A percentile compares a stretch with the other conserved stretches of the same genome.
These are phyloP conservation scores for Menura novaehollandiae DNA, from an alignment of 2,113 vertebrate species.

Conservation along the genomic window DNA sequence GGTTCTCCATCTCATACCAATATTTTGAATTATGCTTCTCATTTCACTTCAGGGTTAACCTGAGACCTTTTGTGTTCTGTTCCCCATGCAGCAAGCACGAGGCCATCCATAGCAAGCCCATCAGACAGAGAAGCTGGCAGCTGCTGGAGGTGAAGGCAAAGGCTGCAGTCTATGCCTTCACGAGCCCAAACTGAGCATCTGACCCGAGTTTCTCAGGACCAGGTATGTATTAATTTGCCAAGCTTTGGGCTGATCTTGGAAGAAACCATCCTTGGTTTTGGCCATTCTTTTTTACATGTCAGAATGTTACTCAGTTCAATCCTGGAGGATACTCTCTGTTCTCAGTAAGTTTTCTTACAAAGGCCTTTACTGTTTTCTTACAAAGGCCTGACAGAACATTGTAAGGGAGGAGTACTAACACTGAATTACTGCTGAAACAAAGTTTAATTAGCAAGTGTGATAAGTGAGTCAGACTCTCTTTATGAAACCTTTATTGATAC, in stretches of 20 bases:
- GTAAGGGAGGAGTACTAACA: background rate
- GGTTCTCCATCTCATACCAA: background rate
- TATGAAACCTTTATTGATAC: background rate
- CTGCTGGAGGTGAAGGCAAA: background rate
- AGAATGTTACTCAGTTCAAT: background rate
- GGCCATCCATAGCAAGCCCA: background rate
- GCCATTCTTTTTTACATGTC: background rate
- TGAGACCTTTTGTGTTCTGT: background rate
- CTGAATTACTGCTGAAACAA: background rate
- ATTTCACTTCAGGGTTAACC: background rate
- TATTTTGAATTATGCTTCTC: background rate
- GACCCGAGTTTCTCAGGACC: background rate
- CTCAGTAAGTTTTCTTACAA: background rate
- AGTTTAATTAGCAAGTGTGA: slow-evolving; percentile 18
- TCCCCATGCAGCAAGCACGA: background rate
- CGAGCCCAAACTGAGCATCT: background rate
- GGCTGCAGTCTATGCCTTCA: background rate
- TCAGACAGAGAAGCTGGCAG: background rate
- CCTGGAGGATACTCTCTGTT: background rate
- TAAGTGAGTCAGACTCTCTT: background rate
- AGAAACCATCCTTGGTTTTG: background rate
- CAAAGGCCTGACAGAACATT: background rate
- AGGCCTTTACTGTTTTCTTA: background rate
- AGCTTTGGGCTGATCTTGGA: background rate
- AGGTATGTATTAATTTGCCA: background rate